These are phyloP conservation scores for Dusona sp. DNA, from an alignment of 2,888 invertebrate genomes.

Conservation along the genomic window DNA sequence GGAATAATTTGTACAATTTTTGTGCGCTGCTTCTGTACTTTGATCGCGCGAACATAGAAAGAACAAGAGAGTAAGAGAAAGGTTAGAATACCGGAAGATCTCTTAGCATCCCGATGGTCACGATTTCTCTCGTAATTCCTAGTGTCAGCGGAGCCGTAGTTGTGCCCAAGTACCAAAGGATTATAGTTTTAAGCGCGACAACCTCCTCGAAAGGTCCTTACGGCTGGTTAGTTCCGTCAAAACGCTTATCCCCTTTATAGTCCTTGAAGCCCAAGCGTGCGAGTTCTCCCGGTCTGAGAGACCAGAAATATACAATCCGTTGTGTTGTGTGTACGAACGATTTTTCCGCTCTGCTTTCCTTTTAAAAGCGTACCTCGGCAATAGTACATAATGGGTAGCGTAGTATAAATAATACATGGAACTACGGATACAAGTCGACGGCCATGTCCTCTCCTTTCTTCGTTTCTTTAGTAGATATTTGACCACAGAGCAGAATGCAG, in stretches of 20 bases:
- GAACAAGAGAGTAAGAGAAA: slow-evolving; percentile 6
- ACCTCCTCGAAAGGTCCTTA: slow-evolving; percentile 72
- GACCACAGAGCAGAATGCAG: not conserved
- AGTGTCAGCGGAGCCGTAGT: slow-evolving; percentile 29
- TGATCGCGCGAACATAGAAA: not conserved
- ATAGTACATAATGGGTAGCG: too few relatives aligned
- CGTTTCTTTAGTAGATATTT: not conserved
- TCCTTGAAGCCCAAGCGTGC: slow-evolving; percentile 56
- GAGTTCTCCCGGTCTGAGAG: not conserved
- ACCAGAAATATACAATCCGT: slow-evolving; percentile 22
- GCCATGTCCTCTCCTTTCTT: not conserved
- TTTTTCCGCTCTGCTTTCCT: slow-evolving; percentile 47
- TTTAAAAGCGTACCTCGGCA: slow-evolving; percentile 11
- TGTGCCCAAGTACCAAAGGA: slow-evolving; percentile 67
- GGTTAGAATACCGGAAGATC: slow-evolving; percentile 50
- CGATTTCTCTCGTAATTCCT: slow-evolving; percentile 70
- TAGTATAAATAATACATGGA: too few relatives aligned
- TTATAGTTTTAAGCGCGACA: slow-evolving; percentile 74
- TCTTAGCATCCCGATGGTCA: slow-evolving; percentile 42
- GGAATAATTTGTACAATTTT: not conserved
- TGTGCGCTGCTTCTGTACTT: not conserved
- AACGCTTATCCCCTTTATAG: slow-evolving; percentile 78
- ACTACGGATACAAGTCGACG: not conserved
- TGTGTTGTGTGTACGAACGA: slow-evolving; percentile 6
- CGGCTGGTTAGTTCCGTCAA: slow-evolving; percentile 79